Evolutionary conservation across 1,140 invertebrate genomes (phyloP).

Genomic region (Tetramorium parvispinum): DNA sequence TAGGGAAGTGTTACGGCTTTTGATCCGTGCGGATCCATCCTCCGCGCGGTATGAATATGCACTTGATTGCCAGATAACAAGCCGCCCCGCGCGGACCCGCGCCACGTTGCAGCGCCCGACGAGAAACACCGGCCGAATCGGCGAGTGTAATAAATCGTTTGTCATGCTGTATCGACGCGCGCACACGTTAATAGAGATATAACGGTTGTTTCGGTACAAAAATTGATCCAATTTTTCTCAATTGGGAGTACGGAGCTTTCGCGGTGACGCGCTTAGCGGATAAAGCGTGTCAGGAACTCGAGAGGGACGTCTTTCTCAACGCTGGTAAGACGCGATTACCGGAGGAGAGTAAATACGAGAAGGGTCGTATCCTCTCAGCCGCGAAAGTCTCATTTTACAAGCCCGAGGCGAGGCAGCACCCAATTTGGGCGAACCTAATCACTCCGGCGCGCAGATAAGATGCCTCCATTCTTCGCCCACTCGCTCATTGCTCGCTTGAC

Average conservation of each 20-base stretch:
- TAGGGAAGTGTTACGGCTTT: constrained; percentile 26
- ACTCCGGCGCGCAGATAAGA: neutral
- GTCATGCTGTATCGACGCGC: neutral
- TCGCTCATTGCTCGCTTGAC: constrained; percentile 32
- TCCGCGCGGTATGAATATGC: constrained; percentile 13
- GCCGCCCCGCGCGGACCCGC: neutral
- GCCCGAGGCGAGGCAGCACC: neutral
- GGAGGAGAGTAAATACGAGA: neutral
- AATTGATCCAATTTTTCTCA: neutral
- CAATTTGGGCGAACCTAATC: constrained; percentile 41
- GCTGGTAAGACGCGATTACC: neutral
- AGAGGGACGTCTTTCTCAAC: neutral
- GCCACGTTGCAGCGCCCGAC: neutral
- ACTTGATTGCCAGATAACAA: constrained; percentile 29
- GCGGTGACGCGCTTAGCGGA: neutral
- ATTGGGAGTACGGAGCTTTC: neutral
- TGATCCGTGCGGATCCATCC: constrained; percentile 12
- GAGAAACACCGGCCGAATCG: neutral
- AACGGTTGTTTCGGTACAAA: neutral
- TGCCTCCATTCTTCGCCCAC: constrained; percentile 8
- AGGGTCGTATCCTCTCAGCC: neutral
- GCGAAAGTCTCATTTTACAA: constrained; percentile 30
- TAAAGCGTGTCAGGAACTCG: neutral
- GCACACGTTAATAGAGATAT: neutral
- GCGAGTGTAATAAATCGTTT: neutral